phyloP scores from a whole-genome alignment of 2,888 invertebrate genomes.

The Belgica antarctica region DNA sequence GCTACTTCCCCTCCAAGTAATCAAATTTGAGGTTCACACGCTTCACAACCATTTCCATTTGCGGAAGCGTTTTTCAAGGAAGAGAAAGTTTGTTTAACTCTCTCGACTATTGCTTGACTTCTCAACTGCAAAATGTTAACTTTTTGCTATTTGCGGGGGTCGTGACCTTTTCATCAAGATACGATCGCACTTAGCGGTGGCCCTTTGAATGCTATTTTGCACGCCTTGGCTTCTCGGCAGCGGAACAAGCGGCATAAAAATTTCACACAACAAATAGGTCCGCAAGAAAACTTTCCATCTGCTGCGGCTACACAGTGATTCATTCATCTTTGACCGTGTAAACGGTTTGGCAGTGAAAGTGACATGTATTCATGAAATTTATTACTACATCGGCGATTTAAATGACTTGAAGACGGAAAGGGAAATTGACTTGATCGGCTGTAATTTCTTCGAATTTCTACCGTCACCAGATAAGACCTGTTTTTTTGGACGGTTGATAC shows the following conservation, averaged over 20 bases:
- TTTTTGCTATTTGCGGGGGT: neutral
- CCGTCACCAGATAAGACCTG: neutral
- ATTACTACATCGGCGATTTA: neutral
- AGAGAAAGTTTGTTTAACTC: constrained; percentile 21
- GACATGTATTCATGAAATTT: neutral
- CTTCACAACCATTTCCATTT: neutral
- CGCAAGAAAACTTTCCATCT: constrained; percentile 4
- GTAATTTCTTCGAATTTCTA: constrained; percentile 1
- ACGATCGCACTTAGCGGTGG: no score
- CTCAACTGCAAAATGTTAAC: neutral
- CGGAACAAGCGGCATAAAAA: no score
- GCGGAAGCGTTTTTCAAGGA: constrained; percentile 24
- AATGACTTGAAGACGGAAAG: neutral
- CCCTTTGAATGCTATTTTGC: no score
- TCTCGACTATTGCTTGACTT: neutral
- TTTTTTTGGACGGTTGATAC: no score
- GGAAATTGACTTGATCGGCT: constrained; percentile 6
- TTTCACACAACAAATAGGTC: neutral
- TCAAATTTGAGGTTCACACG: constrained; percentile 6
- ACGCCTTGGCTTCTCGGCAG: no score
- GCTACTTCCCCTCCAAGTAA: no score
- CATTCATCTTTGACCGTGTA: constrained; percentile 31
- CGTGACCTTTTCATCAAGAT: neutral
- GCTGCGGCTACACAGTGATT: neutral
- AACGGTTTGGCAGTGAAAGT: constrained; percentile 20